phyloP scores from a whole-genome alignment of 2,797 vertebrate genomes.

The Dallia pectoralis region DNA sequence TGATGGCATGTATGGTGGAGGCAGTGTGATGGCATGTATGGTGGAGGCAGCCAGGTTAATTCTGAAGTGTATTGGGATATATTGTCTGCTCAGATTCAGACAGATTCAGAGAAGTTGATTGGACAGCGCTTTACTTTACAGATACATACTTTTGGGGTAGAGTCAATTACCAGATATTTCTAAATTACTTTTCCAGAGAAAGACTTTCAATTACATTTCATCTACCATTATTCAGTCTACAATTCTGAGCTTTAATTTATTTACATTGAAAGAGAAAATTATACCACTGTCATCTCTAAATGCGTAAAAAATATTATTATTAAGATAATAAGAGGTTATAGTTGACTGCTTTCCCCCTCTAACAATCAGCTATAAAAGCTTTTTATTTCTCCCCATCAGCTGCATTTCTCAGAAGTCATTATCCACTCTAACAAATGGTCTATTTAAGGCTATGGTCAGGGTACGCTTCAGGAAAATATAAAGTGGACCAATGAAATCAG shows the following conservation, averaged over 20 bases:
- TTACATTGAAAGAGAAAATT: not conserved
- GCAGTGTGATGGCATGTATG: too few species aligned
- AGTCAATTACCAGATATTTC: too few species aligned
- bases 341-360: not conserved
- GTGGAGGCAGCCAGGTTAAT: too few species aligned
- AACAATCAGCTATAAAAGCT: not conserved
- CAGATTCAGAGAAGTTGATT: too few species aligned
- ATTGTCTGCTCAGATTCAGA: too few species aligned
- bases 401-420: constrained; percentile 7
- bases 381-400: constrained; percentile 5
- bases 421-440: not conserved
- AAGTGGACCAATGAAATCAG: too few species aligned
- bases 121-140: too few species aligned
- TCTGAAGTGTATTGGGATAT: too few species aligned
- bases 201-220: not conserved
- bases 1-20: too few species aligned
- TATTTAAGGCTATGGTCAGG: too few species aligned
- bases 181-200: not conserved
- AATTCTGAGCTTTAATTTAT: not conserved
- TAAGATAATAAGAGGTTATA: constrained; percentile 1
- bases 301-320: constrained; percentile 3
- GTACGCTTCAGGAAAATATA: too few species aligned
- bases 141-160: too few species aligned
- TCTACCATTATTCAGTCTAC: not conserved
- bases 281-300: not conserved